phyloP scores from a whole-genome alignment of 2,888 invertebrate genomes.

The Digitonthophagus gazella region DNA sequence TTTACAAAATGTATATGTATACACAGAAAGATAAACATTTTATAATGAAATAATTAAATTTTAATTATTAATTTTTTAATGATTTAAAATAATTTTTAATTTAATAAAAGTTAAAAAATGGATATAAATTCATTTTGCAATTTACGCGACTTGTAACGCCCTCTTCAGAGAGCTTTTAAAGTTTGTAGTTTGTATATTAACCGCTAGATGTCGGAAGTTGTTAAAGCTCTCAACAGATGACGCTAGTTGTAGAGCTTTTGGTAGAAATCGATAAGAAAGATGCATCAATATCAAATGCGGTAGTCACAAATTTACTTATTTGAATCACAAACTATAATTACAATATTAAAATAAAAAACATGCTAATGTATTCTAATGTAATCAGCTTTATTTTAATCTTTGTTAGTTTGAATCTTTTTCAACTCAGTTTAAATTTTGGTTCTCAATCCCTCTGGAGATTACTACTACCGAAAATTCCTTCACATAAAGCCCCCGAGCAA shows the following conservation, averaged over 20 bases:
- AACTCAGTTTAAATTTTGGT: not conserved
- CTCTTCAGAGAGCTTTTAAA: not conserved
- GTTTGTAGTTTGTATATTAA: not conserved
- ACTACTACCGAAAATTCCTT: constrained; percentile 14
- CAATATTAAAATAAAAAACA: no score
- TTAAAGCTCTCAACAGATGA: constrained; percentile 1
- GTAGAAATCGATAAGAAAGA: not conserved
- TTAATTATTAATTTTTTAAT: no score
- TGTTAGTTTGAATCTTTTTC: not conserved
- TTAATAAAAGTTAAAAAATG: no score
- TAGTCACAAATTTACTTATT: not conserved
- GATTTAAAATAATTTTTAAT: no score
- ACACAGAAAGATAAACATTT: not conserved
- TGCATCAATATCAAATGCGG: not conserved
- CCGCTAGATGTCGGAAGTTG: not conserved
- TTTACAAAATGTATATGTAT: not conserved
- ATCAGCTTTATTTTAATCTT: no score
- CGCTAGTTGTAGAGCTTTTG: not conserved
- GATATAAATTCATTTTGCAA: not conserved
- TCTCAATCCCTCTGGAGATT: not conserved
- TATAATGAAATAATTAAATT: no score
- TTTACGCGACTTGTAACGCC: not conserved
- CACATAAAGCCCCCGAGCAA: constrained; percentile 3
- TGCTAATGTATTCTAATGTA: no score
- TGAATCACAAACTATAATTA: no score